Conservation (phyloP, 2,113 vertebrate species). For the Heterotis niloticus region DNA sequence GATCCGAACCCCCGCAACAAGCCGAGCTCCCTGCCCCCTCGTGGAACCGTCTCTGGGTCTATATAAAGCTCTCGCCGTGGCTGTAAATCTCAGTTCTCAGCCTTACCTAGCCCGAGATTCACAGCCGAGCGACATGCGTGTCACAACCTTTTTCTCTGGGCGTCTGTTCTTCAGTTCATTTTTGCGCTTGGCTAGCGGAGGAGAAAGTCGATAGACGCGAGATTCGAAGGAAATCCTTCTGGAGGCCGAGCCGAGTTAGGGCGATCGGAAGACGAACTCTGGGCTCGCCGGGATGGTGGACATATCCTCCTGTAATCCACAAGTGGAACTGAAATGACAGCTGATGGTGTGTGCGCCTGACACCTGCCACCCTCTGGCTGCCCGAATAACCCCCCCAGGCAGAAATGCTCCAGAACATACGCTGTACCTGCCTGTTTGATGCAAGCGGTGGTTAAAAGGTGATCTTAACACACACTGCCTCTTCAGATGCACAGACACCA, state of each 20-base stretch:
- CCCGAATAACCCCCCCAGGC: no score
- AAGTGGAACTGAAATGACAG: neutral
- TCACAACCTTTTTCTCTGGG: neutral
- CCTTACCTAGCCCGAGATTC: neutral
- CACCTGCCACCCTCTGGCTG: no score
- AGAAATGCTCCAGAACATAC: no score
- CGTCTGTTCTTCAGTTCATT: neutral
- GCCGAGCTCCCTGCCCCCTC: neutral
- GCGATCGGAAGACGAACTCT: neutral
- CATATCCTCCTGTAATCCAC: constrained; percentile 2
- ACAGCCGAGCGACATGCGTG: neutral
- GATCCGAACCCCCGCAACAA: neutral
- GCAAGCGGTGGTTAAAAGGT: neutral
- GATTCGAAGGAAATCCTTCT: neutral
- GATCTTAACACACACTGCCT: neutral
- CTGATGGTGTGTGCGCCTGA: neutral
- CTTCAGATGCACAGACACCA: neutral
- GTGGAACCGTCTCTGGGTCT: neutral
- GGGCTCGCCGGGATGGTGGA: neutral
- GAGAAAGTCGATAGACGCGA: neutral
- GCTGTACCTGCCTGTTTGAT: neutral
- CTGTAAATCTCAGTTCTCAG: no score
- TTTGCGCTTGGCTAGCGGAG: neutral
- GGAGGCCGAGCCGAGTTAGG: neutral
- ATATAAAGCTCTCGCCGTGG: no score